phyloP scores from a whole-genome alignment of 2,888 invertebrate species.

The Nebria salina region DNA sequence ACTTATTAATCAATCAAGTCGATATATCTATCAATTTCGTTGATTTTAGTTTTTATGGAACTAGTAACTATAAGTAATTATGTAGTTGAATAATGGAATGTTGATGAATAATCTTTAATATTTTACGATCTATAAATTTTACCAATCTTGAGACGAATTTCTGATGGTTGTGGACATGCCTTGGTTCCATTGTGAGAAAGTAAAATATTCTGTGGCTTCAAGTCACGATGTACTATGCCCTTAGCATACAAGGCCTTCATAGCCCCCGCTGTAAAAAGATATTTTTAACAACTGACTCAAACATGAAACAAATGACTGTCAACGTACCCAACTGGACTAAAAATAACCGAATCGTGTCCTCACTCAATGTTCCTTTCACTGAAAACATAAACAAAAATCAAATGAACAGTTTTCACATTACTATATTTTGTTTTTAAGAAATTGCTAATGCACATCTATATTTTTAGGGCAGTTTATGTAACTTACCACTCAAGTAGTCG shows the following conservation, averaged over 20 bases:
- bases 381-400: slow-evolving; percentile 54
- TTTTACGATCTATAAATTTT: slow-evolving; percentile 51
- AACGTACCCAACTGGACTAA: slow-evolving; percentile 86
- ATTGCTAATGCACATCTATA: slow-evolving; percentile 7
- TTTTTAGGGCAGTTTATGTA: slow-evolving; percentile 15
- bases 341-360: slow-evolving; percentile 96
- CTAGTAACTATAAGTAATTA: background rate
- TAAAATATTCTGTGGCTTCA: slow-evolving; percentile 99
- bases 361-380: slow-evolving; percentile 94
- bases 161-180: slow-evolving; percentile 74
- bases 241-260: slow-evolving; percentile 97
- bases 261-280: slow-evolving; percentile 79
- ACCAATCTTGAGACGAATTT: slow-evolving; percentile 96
- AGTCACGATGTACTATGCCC: slow-evolving; percentile 97
- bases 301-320: slow-evolving; percentile 22
- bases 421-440: slow-evolving; percentile 14
- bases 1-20: too few relatives aligned
- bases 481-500: slow-evolving; percentile 87
- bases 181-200: slow-evolving; percentile 83
- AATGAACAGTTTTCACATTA: background rate
- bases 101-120: background rate
- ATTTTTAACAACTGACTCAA: slow-evolving; percentile 3
- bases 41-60: too few relatives aligned
- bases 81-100: background rate
- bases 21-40: too few relatives aligned